Evolutionary conservation across 2,888 invertebrate genomes (phyloP), one percentile per base, ranked within the genome.

Genomic region (Cactoblastis cactorum): DNA sequence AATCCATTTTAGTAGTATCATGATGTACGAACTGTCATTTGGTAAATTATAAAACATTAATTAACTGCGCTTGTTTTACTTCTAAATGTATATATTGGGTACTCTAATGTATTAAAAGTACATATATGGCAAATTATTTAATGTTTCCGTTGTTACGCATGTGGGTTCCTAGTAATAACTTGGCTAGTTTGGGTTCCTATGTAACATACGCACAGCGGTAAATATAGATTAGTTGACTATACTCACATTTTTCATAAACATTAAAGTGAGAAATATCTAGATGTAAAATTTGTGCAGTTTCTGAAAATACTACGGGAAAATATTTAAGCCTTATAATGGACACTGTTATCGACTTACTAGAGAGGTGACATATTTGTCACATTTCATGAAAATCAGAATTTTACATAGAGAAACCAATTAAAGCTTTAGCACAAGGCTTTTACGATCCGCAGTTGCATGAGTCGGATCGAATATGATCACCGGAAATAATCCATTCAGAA

Each of bases 251-350:
- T 28, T 43, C 11, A 9, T 11, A 32, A 17, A 28, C 24, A 43
- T 24, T 43, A 17, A 43, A 9, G 12, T 41, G 14, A n/a, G 24
- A 28, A 28, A 28, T 24, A 43, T 39, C n/a, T 49, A 28, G 41
- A 41, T 34, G 41, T 49, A 34, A 33, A 49, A 49, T 41, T 46
- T 50, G 52, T 58, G 58, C 58, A 57, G 58, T 58, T 60, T 59
- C 61, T 54, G 57, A 54, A 52, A 56, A 60, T 59, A 54, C 58
- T 60, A 60, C 61, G 62, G 58, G 59, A 54, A 54, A 2, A 32
- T 17, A 47, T 39, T 56, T 57, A 49, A 50, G 55, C 56, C 54
- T 51, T 45, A 49, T 51, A 24, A 33, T 53, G 50, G 45, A 54
- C 53, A 47, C 50, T 51, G 58, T 53, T 50, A 55, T 59, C 60